Percentiles rank a stretch among this genome's conserved stretches.
These are phyloP conservation scores for Triplophysa tibetana DNA, from an alignment of 2,113 vertebrate species.

Conservation along the genomic window DNA sequence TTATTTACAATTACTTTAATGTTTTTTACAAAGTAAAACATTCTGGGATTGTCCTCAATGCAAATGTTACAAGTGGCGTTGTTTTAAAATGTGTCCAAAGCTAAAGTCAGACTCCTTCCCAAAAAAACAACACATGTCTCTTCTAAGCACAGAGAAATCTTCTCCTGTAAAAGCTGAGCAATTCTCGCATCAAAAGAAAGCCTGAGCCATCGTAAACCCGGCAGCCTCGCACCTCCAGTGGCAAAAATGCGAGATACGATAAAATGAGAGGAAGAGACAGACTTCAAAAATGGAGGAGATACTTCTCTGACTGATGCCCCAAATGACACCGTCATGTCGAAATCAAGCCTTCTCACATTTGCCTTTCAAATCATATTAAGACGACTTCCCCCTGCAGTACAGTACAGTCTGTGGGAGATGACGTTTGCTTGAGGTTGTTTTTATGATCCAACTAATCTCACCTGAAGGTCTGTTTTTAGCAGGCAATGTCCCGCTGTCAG, in stretches of 20 bases:
- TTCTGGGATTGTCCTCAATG: too few relatives aligned
- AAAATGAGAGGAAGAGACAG: background rate
- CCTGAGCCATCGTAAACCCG: background rate
- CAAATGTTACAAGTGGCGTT: too few relatives aligned
- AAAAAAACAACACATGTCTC: background rate
- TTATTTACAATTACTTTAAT: too few relatives aligned
- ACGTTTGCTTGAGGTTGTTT: slow-evolving; percentile 17
- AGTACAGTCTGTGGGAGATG: slow-evolving; percentile 1
- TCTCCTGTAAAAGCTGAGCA: slow-evolving; percentile 7
- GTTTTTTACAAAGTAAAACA: too few relatives aligned
- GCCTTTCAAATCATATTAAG: slow-evolving; percentile 18
- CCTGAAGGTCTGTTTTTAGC: slow-evolving; percentile 8
- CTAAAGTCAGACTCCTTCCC: too few relatives aligned
- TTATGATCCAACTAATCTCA: slow-evolving; percentile 33
- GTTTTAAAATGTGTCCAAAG: too few relatives aligned
- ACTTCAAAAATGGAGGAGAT: background rate
- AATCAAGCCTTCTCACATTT: background rate
- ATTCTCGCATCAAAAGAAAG: slow-evolving; percentile 7
- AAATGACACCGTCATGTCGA: background rate
- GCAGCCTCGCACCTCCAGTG: background rate
- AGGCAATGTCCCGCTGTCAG: slow-evolving; percentile 2
- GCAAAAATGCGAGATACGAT: background rate
- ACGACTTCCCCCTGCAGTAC: background rate
- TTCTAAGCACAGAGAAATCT: slow-evolving; percentile 3
- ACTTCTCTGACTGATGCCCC: background rate